Evolutionary conservation across 1,140 invertebrate genomes (phyloP).

Genomic region (Littorina saxatilis): DNA sequence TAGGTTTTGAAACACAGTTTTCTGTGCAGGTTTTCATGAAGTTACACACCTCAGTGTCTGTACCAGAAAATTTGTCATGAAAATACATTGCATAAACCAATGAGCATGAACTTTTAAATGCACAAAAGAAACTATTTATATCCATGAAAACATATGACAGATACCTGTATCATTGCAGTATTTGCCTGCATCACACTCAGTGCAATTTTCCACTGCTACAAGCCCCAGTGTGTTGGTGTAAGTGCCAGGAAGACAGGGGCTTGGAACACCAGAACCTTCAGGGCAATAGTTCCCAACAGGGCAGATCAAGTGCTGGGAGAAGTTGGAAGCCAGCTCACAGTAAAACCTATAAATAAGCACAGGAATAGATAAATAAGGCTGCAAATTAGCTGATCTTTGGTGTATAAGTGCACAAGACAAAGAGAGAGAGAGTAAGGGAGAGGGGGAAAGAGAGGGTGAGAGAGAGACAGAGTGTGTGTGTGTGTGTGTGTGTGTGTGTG

Average conservation of each 20-base stretch:
- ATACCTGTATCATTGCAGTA: conserved; percentile 71
- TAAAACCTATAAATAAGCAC: conserved; percentile 59
- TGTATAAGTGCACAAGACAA: not conserved
- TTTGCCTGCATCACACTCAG: conserved; percentile 66
- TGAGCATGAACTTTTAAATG: too few relatives aligned
- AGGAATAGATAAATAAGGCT: conserved; percentile 9
- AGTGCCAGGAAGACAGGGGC: conserved; percentile 64
- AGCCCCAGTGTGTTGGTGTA: conserved; percentile 66
- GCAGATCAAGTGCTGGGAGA: conserved; percentile 58
- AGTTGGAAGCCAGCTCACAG: conserved; percentile 66
- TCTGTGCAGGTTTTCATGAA: too few relatives aligned
- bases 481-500: not conserved
- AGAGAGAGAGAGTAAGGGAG: not conserved
- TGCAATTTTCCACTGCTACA: conserved; percentile 60
- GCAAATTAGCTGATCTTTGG: not conserved
- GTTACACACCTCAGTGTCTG: too few relatives aligned
- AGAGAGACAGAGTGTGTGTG: not conserved
- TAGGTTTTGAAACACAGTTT: too few relatives aligned
- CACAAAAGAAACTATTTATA: too few relatives aligned
- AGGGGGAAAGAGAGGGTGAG: too few relatives aligned
- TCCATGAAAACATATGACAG: not conserved
- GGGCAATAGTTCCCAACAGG: conserved; percentile 68
- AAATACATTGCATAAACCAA: too few relatives aligned
- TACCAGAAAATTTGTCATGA: too few relatives aligned
- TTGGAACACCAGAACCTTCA: conserved; percentile 56